These are phyloP conservation scores for Holotrichia oblita DNA, from an alignment of 1,140 invertebrate species.

Conservation along the genomic window DNA sequence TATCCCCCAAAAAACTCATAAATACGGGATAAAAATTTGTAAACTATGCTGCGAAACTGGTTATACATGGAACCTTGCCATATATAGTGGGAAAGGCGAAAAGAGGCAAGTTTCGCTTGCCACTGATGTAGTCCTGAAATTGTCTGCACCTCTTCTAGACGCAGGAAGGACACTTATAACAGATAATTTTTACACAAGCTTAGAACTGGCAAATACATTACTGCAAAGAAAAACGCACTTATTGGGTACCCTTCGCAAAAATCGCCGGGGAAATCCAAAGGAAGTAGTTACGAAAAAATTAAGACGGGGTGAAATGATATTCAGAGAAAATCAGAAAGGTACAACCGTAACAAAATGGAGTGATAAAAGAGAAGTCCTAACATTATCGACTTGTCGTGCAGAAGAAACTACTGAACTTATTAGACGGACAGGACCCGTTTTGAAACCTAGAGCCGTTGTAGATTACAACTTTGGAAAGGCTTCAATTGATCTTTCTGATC, in stretches of 20 bases:
- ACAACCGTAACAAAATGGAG: conserved; percentile 17
- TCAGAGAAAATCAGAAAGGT: no score
- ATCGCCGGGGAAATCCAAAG: conserved; percentile 35
- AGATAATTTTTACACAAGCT: conserved; percentile 62
- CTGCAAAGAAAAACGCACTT: conserved; percentile 48
- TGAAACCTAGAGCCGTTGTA: conserved; percentile 57
- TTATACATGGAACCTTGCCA: background rate
- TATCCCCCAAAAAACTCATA: conserved; percentile 58
- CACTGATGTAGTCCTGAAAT: background rate
- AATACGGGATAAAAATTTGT: conserved; percentile 58
- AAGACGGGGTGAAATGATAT: background rate
- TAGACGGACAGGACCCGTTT: conserved; percentile 49
- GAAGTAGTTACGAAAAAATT: conserved; percentile 35
- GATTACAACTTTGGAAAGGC: conserved; percentile 55
- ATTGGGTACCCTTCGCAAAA: conserved; percentile 39
- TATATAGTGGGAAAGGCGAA: conserved; percentile 19
- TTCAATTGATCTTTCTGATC: conserved; percentile 22
- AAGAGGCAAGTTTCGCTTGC: conserved; percentile 42
- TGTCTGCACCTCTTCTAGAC: conserved; percentile 48
- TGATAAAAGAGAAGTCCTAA: conserved; percentile 38
- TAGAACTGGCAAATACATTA: conserved; percentile 56
- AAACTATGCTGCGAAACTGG: conserved; percentile 45
- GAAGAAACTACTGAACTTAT: conserved; percentile 49
- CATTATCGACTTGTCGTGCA: background rate
- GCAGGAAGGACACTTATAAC: conserved; percentile 57